Percentiles rank a stretch among this genome's conserved stretches.
Conservation (phyloP, 1,140 invertebrate genomes). For the Drosophila oshimai region DNA sequence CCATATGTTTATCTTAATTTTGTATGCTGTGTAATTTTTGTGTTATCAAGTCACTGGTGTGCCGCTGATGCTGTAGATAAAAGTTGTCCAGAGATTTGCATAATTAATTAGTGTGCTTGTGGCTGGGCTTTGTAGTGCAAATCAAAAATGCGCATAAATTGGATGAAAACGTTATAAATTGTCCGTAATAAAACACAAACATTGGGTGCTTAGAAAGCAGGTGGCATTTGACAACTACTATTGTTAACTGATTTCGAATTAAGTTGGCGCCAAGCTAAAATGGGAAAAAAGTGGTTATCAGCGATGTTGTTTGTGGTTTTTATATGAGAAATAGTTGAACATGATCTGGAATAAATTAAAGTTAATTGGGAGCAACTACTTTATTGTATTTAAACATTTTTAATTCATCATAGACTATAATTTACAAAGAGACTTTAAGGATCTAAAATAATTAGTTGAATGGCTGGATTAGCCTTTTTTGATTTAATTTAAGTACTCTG, state of each 20-base stretch:
- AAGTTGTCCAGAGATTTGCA: constrained; percentile 63
- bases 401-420: too few relatives aligned
- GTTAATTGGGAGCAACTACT: too few relatives aligned
- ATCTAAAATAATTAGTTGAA: too few relatives aligned
- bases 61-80: constrained; percentile 56
- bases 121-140: constrained; percentile 71
- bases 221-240: constrained; percentile 48
- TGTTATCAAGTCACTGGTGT: constrained; percentile 29
- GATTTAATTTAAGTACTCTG: too few relatives aligned
- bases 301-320: too few relatives aligned
- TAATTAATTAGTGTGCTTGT: constrained; percentile 73
- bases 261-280: neutral
- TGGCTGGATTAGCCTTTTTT: too few relatives aligned
- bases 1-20: neutral
- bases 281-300: neutral
- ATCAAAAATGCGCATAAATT: constrained; percentile 79
- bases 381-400: too few relatives aligned
- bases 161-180: constrained; percentile 70
- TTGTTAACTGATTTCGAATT: neutral
- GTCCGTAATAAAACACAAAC: constrained; percentile 65
- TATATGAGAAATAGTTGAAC: too few relatives aligned
- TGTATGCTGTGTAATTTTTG: constrained; percentile 29
- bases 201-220: constrained; percentile 37
- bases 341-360: too few relatives aligned
- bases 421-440: too few relatives aligned